Conservation (phyloP, 2,888 invertebrate genomes). For the Parnassius mnemosyne region DNA sequence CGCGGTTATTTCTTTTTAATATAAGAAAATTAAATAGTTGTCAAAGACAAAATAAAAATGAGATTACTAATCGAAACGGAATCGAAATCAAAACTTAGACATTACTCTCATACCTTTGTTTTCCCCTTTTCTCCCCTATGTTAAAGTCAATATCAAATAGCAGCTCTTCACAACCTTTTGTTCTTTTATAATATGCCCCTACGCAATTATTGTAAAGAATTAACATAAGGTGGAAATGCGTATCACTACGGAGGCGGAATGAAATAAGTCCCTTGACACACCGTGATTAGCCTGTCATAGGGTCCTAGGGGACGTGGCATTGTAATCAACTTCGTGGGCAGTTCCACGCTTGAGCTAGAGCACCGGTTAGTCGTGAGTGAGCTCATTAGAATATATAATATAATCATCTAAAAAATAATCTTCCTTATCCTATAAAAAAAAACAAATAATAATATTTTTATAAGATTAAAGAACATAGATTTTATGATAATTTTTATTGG, state of each 20-base stretch:
- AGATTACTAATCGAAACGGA: too few relatives aligned
- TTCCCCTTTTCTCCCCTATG: slow-evolving; percentile 5
- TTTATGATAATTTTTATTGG: too few relatives aligned
- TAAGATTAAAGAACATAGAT: too few relatives aligned
- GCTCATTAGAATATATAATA: background rate
- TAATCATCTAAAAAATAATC: too few relatives aligned
- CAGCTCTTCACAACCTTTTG: slow-evolving; percentile 18
- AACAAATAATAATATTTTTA: too few relatives aligned
- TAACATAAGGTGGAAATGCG: slow-evolving; percentile 25
- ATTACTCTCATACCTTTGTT: background rate
- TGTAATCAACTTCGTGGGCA: slow-evolving; percentile 52
- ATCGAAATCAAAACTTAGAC: too few relatives aligned
- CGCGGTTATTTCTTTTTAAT: too few relatives aligned
- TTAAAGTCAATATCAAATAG: slow-evolving; percentile 12
- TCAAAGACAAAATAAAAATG: too few relatives aligned
- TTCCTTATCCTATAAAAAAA: too few relatives aligned
- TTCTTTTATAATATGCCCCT: slow-evolving; percentile 27
- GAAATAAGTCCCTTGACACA: slow-evolving; percentile 54
- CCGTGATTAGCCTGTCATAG: slow-evolving; percentile 67
- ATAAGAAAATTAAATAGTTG: too few relatives aligned
- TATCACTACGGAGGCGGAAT: slow-evolving; percentile 30
- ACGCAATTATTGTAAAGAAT: slow-evolving; percentile 24
- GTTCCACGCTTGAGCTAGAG: slow-evolving; percentile 30
- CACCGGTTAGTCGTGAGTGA: slow-evolving; percentile 1
- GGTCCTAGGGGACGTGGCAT: slow-evolving; percentile 46